Conservation (phyloP, 2,888 invertebrate species). For the Drosophila peninsularis region DNA sequence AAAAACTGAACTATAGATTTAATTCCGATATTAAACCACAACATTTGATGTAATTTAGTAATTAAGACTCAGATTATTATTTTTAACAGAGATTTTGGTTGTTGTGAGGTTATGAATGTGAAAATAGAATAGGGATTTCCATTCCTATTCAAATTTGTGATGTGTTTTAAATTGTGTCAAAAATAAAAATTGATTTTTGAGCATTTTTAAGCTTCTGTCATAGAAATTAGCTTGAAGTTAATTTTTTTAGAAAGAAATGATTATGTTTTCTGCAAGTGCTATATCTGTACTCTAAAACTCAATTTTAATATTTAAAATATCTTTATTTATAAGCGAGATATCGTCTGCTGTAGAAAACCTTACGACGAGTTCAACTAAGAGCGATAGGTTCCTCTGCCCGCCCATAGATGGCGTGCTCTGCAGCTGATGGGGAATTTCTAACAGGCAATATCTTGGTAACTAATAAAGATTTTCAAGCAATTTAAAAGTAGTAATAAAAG, state of each 20-base stretch:
- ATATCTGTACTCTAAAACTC: not conserved
- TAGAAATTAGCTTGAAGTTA: not conserved
- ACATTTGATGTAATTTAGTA: not conserved
- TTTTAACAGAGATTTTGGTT: not conserved
- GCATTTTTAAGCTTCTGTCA: not conserved
- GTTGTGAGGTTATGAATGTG: not conserved
- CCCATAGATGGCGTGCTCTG: not conserved
- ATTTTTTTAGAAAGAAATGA: not conserved
- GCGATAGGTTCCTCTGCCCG: not conserved
- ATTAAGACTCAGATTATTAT: not conserved
- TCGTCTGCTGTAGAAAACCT: not conserved
- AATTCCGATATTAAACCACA: conserved; percentile 3
- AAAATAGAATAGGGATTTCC: not conserved
- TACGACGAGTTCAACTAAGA: not conserved
- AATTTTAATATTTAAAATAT: not conserved
- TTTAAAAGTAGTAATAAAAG: not conserved
- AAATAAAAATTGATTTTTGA: not conserved
- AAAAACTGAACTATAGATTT: not conserved
- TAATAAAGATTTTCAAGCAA: not conserved
- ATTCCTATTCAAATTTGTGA: not conserved
- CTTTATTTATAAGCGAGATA: not conserved
- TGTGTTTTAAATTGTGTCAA: not conserved
- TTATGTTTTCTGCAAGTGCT: too few relatives aligned
- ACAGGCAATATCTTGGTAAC: not conserved
- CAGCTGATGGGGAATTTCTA: not conserved